Base-by-base conservation (phyloP, 1,140 invertebrate species). In the Mercenaria mercenaria region DNA sequence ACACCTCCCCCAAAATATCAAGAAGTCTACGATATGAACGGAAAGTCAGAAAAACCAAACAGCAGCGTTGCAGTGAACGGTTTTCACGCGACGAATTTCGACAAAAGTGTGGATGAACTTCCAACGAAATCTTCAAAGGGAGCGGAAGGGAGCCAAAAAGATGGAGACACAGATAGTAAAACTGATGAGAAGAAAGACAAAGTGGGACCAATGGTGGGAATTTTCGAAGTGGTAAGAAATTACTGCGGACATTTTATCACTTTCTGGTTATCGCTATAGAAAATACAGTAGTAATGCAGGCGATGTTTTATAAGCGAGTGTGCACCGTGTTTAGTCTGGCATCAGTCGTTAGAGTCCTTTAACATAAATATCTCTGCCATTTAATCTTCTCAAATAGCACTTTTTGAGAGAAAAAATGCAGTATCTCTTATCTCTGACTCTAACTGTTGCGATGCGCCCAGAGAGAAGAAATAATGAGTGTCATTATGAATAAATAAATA, bases 151-250 rank as follows among this genome's bases (percentile, higher is more conserved):
- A 37, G 41, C 15, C 39, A n/a, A 11, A 74, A 74, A 74, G 41
- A 76, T 50, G 72, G 37, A 13, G 81, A 69, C 37, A 47, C 20
- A 20, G 84, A 52, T 0, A 50, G 34, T 47, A 64, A 86, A 26
- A 67, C 26, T 39, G 56, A 59, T 15, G 39, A 86, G 26, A 50
- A 88, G 39, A 50, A 88, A 56, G 50, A 88, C 39, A 59, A 88
- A 69, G 52, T 43, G 10, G 6, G 39, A 64, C 50, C 50, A 18
- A 67, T 88, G 86, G 86, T 88, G 29, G 86, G 86, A 43, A 0
- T 88, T 39, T 88, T 88, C 61, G 86, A 88, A 64, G 32, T 88
- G 39, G 86, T 88, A 81, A 32, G 43, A 50, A 47, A n/a, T n/a
- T n/a, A n/a, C n/a, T n/a, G n/a, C n/a, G n/a, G n/a, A n/a, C n/a